Evolutionary conservation across 2,888 invertebrate genomes (phyloP).

Genomic region (Melipona beecheii): DNA sequence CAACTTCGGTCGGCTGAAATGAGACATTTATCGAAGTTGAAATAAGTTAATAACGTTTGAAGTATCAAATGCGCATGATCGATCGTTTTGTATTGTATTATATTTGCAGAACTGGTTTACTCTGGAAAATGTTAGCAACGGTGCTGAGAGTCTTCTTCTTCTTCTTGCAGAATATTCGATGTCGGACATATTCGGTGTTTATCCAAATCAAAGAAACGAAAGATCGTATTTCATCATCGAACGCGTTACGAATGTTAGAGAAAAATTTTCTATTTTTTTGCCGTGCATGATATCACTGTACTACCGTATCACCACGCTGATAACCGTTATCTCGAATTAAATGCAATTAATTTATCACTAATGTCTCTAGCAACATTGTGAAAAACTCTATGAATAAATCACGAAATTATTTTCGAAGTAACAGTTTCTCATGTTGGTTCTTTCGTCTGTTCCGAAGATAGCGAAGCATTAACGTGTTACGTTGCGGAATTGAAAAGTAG

Average conservation of each 20-base stretch:
- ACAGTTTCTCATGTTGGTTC: not conserved
- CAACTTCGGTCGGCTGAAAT: constrained; percentile 9
- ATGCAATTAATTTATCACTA: not conserved
- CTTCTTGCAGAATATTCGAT: too few species aligned
- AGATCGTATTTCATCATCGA: too few species aligned
- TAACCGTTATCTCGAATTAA: not conserved
- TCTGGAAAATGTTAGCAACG: not conserved
- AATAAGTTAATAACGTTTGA: not conserved
- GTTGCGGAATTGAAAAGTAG: not conserved
- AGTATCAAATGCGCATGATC: not conserved
- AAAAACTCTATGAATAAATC: not conserved
- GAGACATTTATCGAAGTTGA: constrained; percentile 17
- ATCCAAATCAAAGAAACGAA: too few species aligned
- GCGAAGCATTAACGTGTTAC: not conserved
- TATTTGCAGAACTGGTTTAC: not conserved
- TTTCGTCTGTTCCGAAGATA: not conserved
- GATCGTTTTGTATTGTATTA: not conserved
- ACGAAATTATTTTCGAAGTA: not conserved
- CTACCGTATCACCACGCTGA: not conserved
- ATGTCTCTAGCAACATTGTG: too few species aligned
- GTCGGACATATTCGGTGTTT: too few species aligned
- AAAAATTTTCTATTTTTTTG: too few species aligned
- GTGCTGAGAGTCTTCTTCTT: too few species aligned
- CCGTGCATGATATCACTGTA: not conserved
- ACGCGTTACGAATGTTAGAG: too few species aligned